Evolutionary conservation across 2,113 vertebrate species (phyloP), one percentile per base, ranked within the genome.

Genomic region (Larimichthys crocea): DNA sequence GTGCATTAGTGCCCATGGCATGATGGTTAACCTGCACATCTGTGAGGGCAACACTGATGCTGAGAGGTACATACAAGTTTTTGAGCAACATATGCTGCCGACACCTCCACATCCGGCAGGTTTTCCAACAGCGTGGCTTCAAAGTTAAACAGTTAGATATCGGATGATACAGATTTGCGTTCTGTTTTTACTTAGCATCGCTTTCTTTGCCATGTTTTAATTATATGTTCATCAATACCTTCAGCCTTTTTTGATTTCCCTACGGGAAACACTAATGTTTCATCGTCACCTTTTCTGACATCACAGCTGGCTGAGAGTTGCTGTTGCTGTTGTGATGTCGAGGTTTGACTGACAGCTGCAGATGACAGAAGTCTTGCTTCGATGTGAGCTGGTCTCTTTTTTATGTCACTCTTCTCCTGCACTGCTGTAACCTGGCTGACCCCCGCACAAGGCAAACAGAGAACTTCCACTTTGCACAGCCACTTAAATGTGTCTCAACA

Each of bases 401-500:
- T 35, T 35, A 22, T 16, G 57, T 16, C 17, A 10, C n/a, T 73
- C 49, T 11, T 20, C 70, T 53, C 24, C 29, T 6, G 65, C 14
- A 1, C 15, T 17, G 61, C 26, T 74, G 78, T 53, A 12, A 79
- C 71, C 63, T 42, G 62, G 19, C 71, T 69, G 67, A 86, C 65
- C 74, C 74, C 49, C 19, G 50, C 49, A 40, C 20, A 26, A 61
- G 26, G 49, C 10, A 65, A 83, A 76, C 16, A 5, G n/a, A 55
- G 29, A 71, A 63, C 50, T 62, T 76, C 42, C 71, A 50, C 11
- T 79, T 44, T 69, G 59, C 74, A 49, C 75, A 46, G 62, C 62
- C 72, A 35, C 69, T 73, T 74, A 63, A 66, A 84, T 19, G 40
- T 83, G 62, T 82, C 81, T 74, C 78, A 72, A 50, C n/a, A n/a